Percentiles rank a stretch among this genome's conserved stretches.
phyloP scores from a whole-genome alignment of 2,113 vertebrate genomes.

The Eurypyga helias region DNA sequence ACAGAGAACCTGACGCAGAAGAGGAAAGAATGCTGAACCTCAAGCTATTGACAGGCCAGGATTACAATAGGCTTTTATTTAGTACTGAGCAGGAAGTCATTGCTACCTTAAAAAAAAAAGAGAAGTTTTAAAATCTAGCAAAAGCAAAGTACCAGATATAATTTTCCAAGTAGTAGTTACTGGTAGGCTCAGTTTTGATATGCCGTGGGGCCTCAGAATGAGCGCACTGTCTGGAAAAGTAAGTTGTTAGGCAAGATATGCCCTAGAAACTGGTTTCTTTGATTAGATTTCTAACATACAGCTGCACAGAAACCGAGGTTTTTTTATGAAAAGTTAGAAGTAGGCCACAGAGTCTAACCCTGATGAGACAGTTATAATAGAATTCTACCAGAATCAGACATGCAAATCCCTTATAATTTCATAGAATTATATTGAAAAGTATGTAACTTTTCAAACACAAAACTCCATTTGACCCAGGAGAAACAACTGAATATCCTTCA shows the following conservation, averaged over 20 bases:
- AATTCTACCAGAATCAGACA: not conserved
- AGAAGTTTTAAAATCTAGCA: not conserved
- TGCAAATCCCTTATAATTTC: not conserved
- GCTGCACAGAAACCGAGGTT: not conserved
- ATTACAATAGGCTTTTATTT: not conserved
- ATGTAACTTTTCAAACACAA: not conserved
- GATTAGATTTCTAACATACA: not conserved
- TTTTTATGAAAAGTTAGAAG: not conserved
- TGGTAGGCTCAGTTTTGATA: not conserved
- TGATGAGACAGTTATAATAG: not conserved
- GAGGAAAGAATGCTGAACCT: constrained; percentile 28
- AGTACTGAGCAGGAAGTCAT: not conserved
- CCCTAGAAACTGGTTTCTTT: not conserved
- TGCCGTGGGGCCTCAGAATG: not conserved
- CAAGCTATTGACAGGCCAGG: not conserved
- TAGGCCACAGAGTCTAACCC: not conserved
- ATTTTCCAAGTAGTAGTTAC: not conserved
- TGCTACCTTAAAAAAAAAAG: not conserved
- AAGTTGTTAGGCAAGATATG: not conserved
- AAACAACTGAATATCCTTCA: not conserved
- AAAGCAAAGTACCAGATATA: not conserved
- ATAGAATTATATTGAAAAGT: not conserved
- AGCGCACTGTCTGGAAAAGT: not conserved
- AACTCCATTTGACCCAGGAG: not conserved
- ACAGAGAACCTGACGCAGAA: not conserved